Conservation (phyloP, 37 sponge, comb jelly and placozoan species). For the Halichondria panicea region DNA sequence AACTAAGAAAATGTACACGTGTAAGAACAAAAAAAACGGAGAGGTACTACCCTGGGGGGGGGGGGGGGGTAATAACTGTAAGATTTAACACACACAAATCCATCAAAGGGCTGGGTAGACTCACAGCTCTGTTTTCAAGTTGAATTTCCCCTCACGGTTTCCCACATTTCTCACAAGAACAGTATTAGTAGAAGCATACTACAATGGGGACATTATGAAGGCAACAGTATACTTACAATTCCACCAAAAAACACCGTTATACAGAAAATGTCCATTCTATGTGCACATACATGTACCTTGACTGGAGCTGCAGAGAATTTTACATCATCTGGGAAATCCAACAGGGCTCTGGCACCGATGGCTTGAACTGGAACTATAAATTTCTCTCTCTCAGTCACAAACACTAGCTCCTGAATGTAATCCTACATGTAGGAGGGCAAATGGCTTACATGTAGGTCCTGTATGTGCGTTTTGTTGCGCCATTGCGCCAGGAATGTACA, state of each 20-base stretch:
- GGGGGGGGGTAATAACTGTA: too few relatives aligned
- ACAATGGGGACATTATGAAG: neutral
- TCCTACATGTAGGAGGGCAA: conserved; percentile 51
- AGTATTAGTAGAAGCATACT: conserved; percentile 87
- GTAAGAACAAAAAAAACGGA: too few relatives aligned
- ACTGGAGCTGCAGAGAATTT: conserved; percentile 90
- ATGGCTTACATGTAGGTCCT: neutral
- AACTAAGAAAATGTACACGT: too few relatives aligned
- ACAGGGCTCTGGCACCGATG: conserved; percentile 87
- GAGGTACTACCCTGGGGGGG: too few relatives aligned
- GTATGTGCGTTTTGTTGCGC: neutral
- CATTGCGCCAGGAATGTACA: neutral
- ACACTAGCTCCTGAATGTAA: conserved; percentile 87
- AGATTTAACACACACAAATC: too few relatives aligned
- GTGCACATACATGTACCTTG: conserved; percentile 70
- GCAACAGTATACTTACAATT: neutral
- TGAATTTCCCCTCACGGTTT: conserved; percentile 73
- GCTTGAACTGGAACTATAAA: conserved; percentile 86
- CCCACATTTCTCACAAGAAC: conserved; percentile 96
- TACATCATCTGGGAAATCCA: conserved; percentile 97
- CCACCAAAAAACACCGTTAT: neutral
- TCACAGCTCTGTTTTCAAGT: conserved; percentile 57
- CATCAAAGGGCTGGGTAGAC: too few relatives aligned
- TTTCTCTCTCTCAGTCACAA: conserved; percentile 94
- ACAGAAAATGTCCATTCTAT: neutral